phyloP scores from a whole-genome alignment of 2,113 vertebrate species.

The Corvus hawaiiensis region DNA sequence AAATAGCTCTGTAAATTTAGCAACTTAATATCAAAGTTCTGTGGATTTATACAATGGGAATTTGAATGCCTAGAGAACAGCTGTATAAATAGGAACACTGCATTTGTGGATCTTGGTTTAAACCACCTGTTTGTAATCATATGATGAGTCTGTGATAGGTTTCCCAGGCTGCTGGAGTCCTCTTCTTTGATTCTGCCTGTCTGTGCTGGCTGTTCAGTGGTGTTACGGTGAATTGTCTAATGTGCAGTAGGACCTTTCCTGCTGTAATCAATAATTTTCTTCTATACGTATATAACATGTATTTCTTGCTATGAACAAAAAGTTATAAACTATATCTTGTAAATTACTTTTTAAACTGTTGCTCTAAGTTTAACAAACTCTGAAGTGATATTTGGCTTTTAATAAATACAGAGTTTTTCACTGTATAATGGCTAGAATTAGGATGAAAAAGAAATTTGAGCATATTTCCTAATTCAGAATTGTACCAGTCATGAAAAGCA shows the following conservation, averaged over 20 bases:
- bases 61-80: background rate
- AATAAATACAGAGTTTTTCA: background rate
- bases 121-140: background rate
- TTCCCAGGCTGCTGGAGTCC: background rate
- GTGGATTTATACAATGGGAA: background rate
- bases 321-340: background rate
- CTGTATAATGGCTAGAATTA: background rate
- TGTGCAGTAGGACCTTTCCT: background rate
- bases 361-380: background rate
- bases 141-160: background rate
- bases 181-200: background rate
- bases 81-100: background rate
- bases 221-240: background rate
- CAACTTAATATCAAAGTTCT: background rate
- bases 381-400: background rate
- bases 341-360: background rate
- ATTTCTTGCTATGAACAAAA: background rate
- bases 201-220: background rate
- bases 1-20: background rate
- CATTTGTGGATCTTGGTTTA: background rate
- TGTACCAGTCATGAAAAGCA: background rate
- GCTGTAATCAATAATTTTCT: background rate
- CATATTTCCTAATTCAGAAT: background rate
- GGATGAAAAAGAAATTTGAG: background rate
- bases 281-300: rapidly evolving